Evolutionary conservation across 92 coral and sea anemone species (phyloP).

Genomic region (Porites rus): DNA sequence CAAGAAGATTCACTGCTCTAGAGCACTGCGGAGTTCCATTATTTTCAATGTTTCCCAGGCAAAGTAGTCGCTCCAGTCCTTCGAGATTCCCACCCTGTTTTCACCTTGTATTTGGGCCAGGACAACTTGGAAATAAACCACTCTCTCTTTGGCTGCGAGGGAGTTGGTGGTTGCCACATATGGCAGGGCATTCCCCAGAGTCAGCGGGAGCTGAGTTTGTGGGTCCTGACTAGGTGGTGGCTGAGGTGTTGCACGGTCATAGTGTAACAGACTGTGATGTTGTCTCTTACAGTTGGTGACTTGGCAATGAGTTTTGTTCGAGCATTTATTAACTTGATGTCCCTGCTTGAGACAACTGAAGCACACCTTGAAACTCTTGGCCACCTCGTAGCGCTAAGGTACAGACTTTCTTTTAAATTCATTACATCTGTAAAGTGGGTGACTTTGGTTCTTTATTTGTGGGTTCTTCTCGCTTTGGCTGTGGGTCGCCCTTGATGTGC

Average conservation of each 20-base stretch:
- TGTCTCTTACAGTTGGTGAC: conserved; percentile 18
- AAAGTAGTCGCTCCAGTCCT: conserved; percentile 58
- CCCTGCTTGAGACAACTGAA: conserved; percentile 53
- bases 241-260: conserved; percentile 23
- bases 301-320: conserved; percentile 37
- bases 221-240: conserved; percentile 27
- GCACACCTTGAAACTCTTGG: conserved; percentile 28
- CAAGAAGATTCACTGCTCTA: conserved; percentile 41
- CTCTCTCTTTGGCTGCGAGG: conserved; percentile 27
- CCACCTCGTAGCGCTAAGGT: conserved; percentile 37
- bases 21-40: conserved; percentile 52
- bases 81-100: conserved; percentile 63
- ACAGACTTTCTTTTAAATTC: conserved; percentile 42
- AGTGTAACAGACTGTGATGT: conserved; percentile 52
- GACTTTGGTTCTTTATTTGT: conserved; percentile 13
- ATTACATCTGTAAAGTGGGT: conserved; percentile 49
- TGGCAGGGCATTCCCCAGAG: neutral
- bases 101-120: conserved; percentile 63
- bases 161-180: conserved; percentile 27
- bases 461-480: conserved; percentile 8
- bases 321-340: conserved; percentile 29
- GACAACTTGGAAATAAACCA: conserved; percentile 71
- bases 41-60: conserved; percentile 65
- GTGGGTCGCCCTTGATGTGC: conserved; percentile 32
- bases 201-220: neutral